phyloP scores from a whole-genome alignment of 2,888 invertebrate genomes.

The Hemicrepidius hirtus region DNA sequence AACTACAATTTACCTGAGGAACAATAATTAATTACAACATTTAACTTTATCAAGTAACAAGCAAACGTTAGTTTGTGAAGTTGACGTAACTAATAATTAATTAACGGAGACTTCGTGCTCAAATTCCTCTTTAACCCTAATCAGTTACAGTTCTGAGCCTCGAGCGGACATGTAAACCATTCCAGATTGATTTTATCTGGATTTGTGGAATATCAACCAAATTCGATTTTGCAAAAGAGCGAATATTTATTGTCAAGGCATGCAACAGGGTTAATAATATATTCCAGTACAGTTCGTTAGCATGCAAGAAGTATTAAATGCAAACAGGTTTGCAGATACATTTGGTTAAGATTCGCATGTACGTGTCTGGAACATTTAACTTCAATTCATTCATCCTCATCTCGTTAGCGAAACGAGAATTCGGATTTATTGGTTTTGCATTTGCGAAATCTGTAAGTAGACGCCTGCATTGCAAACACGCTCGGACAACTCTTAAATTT shows the following conservation, averaged over 20 bases:
- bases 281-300: neutral
- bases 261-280: neutral
- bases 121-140: slow-evolving; percentile 5
- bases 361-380: slow-evolving; percentile 43
- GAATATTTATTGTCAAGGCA: neutral
- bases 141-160: slow-evolving; percentile 2
- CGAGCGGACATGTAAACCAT: neutral
- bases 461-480: slow-evolving; percentile 47
- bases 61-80: too few relatives aligned
- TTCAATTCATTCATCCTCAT: slow-evolving; percentile 43
- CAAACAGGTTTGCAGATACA: neutral
- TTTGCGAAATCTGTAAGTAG: slow-evolving; percentile 48
- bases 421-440: slow-evolving; percentile 49
- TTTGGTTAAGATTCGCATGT: slow-evolving; percentile 1
- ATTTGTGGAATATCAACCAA: too few relatives aligned
- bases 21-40: too few relatives aligned
- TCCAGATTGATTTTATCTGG: too few relatives aligned
- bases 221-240: neutral
- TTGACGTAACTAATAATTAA: too few relatives aligned
- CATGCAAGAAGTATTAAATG: neutral
- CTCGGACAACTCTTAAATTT: slow-evolving; percentile 37
- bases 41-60: too few relatives aligned
- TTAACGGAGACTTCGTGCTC: neutral
- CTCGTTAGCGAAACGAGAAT: slow-evolving; percentile 42
- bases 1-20: too few relatives aligned